Percentiles rank a stretch among this genome's conserved stretches.
Conservation (phyloP, 2,113 vertebrate species). For the Vireo altiloquus region DNA sequence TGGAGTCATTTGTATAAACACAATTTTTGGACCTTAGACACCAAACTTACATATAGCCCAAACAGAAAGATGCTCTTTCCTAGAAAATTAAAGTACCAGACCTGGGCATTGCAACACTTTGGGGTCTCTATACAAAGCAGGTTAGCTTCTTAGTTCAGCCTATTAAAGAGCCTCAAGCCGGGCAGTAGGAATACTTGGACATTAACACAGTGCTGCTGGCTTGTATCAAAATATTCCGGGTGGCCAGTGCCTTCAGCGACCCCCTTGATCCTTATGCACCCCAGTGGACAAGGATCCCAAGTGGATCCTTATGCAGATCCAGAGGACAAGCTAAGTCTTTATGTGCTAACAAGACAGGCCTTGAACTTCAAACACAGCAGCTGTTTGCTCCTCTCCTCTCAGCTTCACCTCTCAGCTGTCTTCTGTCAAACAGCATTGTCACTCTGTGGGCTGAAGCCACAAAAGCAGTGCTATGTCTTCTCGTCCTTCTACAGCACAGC, state of each 20-base stretch:
- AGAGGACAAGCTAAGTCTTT: fast-evolving
- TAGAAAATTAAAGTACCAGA: not conserved
- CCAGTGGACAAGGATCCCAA: too few species aligned
- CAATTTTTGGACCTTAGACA: not conserved
- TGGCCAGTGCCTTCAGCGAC: not conserved
- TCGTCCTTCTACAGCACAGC: not conserved
- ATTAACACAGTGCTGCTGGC: not conserved
- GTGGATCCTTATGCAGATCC: too few species aligned
- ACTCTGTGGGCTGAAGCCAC: not conserved
- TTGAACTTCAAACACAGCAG: not conserved
- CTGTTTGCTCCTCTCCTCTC: not conserved
- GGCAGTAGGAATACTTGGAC: not conserved
- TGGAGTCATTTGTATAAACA: not conserved
- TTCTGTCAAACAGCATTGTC: not conserved
- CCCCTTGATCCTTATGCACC: not conserved
- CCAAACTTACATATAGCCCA: not conserved
- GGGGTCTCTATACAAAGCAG: not conserved
- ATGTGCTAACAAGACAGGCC: not conserved
- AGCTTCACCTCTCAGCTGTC: not conserved
- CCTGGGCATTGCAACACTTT: not conserved
- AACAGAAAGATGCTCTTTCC: fast-evolving
- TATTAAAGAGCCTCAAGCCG: not conserved
- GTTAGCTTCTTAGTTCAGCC: not conserved
- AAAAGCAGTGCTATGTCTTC: not conserved
- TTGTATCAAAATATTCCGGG: not conserved